Evolutionary conservation across 2,888 invertebrate genomes (phyloP), one percentile per base, ranked within the genome.

Genomic region (Dryadula phaetusa): DNA sequence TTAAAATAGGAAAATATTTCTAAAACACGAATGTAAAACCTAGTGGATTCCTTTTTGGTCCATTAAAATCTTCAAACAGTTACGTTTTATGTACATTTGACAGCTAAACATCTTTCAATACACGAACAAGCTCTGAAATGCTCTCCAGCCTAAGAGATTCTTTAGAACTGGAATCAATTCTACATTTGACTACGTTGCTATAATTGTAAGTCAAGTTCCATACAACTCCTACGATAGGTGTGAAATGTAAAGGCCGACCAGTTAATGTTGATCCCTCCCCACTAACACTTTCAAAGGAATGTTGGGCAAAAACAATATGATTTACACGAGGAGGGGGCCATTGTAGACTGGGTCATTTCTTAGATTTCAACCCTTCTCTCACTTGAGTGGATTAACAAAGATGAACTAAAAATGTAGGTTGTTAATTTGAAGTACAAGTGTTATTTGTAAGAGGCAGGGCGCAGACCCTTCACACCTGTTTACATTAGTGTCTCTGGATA

Each of bases 341-440:
- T 46, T 22, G 52, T 67, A 54, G 12, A 22, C 53, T 69, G 69
- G 69, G 60, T 25, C 44, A 46, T 66, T 62, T 64, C 60, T 67
- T 54, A 69, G 69, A 32, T 42, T 42, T 60, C 40, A 58, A 62
- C 66, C 68, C 66, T 62, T 47, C 34, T 68, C 56, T 54, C 66
- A 37, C 52, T 62, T 56, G 58, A 66, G 60, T 58, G 37, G 66
- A 69, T 69, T 69, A 69, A 69, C 69, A 66, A 69, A 69, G 69
- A 69, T 69, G 66, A 66, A 69, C 66, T 69, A 58, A 66, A 65
- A 62, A 69, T 61, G 68, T 56, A 68, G 64, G 64, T 64, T 64
- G 64, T 64, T 64, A 64, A 49, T 42, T 46, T 60, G 65, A 60
- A 65, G 60, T 65, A 42, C 49, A 7, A 64, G 44, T 64, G 42